These are phyloP conservation scores for Mimas tiliae DNA, from an alignment of 2,888 invertebrate genomes.

Conservation along the genomic window DNA sequence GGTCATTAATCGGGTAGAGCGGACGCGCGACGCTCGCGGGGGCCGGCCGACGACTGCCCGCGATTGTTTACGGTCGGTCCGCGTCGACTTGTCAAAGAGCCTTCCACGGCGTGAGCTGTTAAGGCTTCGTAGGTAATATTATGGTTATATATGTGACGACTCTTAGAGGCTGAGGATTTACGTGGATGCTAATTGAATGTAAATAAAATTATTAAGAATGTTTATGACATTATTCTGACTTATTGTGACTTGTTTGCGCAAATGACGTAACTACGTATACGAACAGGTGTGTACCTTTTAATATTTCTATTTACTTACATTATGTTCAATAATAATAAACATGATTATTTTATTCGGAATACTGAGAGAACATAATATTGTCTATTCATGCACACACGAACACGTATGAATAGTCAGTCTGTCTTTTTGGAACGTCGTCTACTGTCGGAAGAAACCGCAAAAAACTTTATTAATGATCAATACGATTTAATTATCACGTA, in stretches of 20 bases:
- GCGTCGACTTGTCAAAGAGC: conserved; percentile 63
- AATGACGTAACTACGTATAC: background rate
- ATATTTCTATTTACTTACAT: background rate
- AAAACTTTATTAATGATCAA: no score
- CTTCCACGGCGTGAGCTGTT: conserved; percentile 31
- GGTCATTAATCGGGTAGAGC: conserved; percentile 47
- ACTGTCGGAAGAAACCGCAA: no score
- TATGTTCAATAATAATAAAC: background rate
- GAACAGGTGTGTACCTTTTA: background rate
- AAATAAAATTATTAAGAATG: background rate
- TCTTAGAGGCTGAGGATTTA: conserved; percentile 43
- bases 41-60: conserved; percentile 74
- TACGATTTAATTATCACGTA: no score
- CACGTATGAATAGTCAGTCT: no score
- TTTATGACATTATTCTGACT: background rate
- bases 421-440: no score
- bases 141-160: conserved; percentile 38
- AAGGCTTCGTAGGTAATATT: conserved; percentile 29
- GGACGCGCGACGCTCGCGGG: conserved; percentile 66
- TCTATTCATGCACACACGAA: no score
- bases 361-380: no score
- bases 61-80: conserved; percentile 77
- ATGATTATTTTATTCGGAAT: no score
- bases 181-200: conserved; percentile 1
- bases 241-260: background rate